phyloP scores from a whole-genome alignment of 2,888 invertebrate genomes.

The Himalopsyche tibetana region DNA sequence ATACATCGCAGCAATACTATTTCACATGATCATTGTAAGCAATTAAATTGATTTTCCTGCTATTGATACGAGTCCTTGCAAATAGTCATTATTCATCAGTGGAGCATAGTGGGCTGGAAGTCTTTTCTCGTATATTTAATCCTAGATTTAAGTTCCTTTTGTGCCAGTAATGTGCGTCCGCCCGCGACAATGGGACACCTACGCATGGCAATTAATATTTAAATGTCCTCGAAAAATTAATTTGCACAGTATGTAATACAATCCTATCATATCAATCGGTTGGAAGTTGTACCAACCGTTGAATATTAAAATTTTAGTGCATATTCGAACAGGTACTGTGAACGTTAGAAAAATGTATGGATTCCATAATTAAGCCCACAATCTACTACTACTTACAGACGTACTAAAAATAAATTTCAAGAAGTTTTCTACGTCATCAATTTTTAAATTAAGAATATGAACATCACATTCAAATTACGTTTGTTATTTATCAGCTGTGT shows the following conservation, averaged over 20 bases:
- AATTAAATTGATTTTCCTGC: neutral
- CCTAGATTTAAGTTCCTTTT: constrained; percentile 6
- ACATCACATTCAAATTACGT: too few relatives aligned
- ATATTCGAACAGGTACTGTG: too few relatives aligned
- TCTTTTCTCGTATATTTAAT: neutral
- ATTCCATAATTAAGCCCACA: too few relatives aligned
- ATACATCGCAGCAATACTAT: neutral
- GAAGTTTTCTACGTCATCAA: too few relatives aligned
- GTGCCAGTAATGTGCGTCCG: neutral
- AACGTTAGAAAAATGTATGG: too few relatives aligned
- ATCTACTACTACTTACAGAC: too few relatives aligned
- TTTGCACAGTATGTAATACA: constrained; percentile 11
- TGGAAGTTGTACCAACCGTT: too few relatives aligned
- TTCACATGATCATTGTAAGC: neutral
- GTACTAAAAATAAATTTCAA: too few relatives aligned
- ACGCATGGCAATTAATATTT: constrained; percentile 2
- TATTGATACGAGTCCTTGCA: neutral
- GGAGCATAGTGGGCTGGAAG: neutral
- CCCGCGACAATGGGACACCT: constrained; percentile 2
- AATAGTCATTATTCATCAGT: neutral
- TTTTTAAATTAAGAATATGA: too few relatives aligned
- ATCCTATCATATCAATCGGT: neutral
- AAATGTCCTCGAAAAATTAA: constrained; percentile 23
- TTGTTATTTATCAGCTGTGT: too few relatives aligned
- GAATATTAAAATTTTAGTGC: too few relatives aligned